Percentiles rank a stretch among this genome's conserved stretches.
Conservation (phyloP, 1,140 invertebrate species). For the Octopus bimaculoides region DNA sequence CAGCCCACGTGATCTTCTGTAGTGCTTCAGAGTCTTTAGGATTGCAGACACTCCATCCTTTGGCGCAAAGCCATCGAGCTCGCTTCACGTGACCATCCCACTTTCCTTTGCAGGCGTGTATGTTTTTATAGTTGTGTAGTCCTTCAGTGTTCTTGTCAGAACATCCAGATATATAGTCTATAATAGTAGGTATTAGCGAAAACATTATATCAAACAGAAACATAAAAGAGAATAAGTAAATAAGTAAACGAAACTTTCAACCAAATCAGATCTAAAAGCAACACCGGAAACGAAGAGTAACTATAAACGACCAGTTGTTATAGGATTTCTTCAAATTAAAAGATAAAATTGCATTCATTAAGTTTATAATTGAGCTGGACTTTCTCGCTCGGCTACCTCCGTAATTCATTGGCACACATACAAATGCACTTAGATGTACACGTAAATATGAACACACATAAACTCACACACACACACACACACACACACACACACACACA, state of each 20-base stretch:
- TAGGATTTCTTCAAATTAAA: background rate
- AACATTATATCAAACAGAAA: background rate
- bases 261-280: too few relatives aligned
- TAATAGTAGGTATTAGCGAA: background rate
- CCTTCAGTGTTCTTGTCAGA: constrained; percentile 41
- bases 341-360: background rate
- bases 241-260: background rate
- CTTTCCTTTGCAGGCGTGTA: constrained; percentile 44
- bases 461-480: too few relatives aligned
- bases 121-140: constrained; percentile 33
- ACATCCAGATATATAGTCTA: constrained; percentile 46
- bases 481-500: too few relatives aligned
- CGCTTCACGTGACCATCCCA: constrained; percentile 49
- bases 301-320: background rate
- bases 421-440: too few relatives aligned
- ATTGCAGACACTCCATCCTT: constrained; percentile 48
- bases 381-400: too few relatives aligned
- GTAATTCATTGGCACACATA: too few relatives aligned
- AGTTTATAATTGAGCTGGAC: too few relatives aligned
- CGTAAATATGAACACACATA: too few relatives aligned
- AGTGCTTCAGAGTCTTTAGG: constrained; percentile 34
- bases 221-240: background rate
- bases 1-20: constrained; percentile 38
- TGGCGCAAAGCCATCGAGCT: constrained; percentile 37
- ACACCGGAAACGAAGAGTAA: background rate